Percentiles rank a stretch among this genome's conserved stretches.
Conservation (phyloP, 2,888 invertebrate species). For the Andrena praecox region DNA sequence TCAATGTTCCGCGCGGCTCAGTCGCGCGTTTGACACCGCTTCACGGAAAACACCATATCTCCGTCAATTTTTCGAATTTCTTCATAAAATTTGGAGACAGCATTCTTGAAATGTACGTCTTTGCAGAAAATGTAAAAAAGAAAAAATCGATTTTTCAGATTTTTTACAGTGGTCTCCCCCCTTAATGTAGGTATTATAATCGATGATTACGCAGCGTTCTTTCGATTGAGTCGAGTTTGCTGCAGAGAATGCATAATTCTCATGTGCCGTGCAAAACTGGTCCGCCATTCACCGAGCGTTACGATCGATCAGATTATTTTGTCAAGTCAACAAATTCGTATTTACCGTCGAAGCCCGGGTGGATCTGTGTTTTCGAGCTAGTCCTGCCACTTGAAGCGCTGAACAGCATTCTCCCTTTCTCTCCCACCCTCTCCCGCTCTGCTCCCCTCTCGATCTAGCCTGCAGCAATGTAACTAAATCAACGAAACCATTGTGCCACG, state of each 20-base stretch:
- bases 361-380: slow-evolving; percentile 43
- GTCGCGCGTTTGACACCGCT: too few species aligned
- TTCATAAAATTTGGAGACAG: too few species aligned
- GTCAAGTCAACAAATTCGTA: slow-evolving; percentile 48
- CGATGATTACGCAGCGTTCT: not conserved
- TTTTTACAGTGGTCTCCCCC: too few species aligned
- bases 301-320: slow-evolving; percentile 53
- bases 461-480: slow-evolving; percentile 51
- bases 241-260: slow-evolving; percentile 36
- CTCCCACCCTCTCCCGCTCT: not conserved
- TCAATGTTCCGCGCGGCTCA: too few species aligned
- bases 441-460: slow-evolving; percentile 7
- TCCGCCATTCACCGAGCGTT: slow-evolving; percentile 6
- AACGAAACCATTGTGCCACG: slow-evolving; percentile 50
- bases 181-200: not conserved
- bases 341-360: slow-evolving; percentile 29
- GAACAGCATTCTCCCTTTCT: slow-evolving; percentile 10
- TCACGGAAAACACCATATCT: too few species aligned
- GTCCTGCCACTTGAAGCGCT: slow-evolving; percentile 35
- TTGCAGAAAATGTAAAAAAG: too few species aligned
- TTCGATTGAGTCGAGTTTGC: not conserved
- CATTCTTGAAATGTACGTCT: too few species aligned
- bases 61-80: too few species aligned
- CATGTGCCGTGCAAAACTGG: slow-evolving; percentile 19
- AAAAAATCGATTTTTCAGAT: too few species aligned